Evolutionary conservation across 2,113 vertebrate genomes (phyloP), one percentile per base, ranked within the genome.

Genomic region (Sterna hirundo): DNA sequence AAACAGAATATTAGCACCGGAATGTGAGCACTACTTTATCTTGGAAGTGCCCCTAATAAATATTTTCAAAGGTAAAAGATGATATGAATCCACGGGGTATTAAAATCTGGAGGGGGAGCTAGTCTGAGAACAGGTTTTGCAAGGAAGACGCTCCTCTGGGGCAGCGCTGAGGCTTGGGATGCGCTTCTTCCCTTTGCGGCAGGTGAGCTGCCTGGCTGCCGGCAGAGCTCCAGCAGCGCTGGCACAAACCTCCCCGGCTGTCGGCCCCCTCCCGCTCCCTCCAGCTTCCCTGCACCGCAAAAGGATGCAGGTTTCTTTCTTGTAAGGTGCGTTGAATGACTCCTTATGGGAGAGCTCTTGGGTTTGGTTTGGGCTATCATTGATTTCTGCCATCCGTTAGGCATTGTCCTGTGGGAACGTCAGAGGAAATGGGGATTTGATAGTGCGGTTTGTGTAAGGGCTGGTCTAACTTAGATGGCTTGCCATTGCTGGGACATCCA

Each of bases 161-260:
- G 5, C 11, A 19, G 30, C 0, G 0, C 27, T 10, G 88, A 52
- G 47, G 23, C 21, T 57, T 32, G 75, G 77, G 84, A 17, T 2
- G 4, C 26, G 75, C 51, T 47, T 15, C 26, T 38, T 57, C 22
- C 40, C 47, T 26, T 22, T 26, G 22, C 20, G 7, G 5, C 10
- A 25, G 22, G 34, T 14, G 26, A 47, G 54, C 38, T 46, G 55
- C 57, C 18, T 0, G 6, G 54, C 44, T 60, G 42, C 0, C 1
- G 46, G 61, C 51, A 47, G 29, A 80, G 65, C 47, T 36, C 18
- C 44, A 23, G 52, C 19, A 10, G 22, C 17, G 18, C 57, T 38
- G 72, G 36, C 68, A 49, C 81, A 74, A 40, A 54, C 57, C 61
- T 21, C 21, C 26, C 29, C 0, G 0, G 16, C 55, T 34, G 11